These are phyloP conservation scores for Danio tinwini DNA, from an alignment of 2,797 vertebrate species.

Conservation along the genomic window DNA sequence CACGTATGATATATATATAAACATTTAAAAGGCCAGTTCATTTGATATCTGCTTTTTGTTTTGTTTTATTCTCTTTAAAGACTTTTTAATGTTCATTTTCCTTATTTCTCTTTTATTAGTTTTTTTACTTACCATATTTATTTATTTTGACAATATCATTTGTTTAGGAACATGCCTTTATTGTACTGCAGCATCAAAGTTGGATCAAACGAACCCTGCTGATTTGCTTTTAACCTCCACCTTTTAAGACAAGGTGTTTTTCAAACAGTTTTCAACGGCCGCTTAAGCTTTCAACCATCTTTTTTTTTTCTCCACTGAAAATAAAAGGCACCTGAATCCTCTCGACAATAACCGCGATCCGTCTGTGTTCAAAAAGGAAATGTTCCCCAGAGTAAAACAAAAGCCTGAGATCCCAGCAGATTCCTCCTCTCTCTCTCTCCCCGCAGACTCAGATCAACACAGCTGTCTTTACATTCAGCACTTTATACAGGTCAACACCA, in stretches of 20 bases:
- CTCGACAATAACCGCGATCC: conserved; percentile 24
- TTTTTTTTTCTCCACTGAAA: conserved; percentile 1
- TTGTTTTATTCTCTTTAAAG: too few species aligned
- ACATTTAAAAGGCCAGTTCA: too few species aligned
- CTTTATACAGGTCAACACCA: conserved; percentile 41
- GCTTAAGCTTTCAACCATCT: conserved; percentile 25
- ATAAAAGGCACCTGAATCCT: conserved; percentile 43
- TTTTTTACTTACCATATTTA: background rate
- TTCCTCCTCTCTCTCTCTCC: conserved; percentile 5
- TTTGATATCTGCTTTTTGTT: too few species aligned
- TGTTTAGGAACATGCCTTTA: conserved; percentile 23
- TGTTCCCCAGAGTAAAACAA: conserved; percentile 42
- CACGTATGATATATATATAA: too few species aligned
- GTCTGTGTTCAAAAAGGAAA: conserved; percentile 40
- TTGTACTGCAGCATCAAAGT: conserved; percentile 24
- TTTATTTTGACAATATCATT: conserved; percentile 21
- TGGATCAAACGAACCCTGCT: conserved; percentile 33
- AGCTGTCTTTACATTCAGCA: conserved; percentile 39
- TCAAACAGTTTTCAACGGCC: conserved; percentile 31
- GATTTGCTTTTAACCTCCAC: conserved; percentile 28
- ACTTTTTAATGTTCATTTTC: too few species aligned
- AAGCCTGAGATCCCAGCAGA: conserved; percentile 41
- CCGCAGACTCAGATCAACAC: conserved; percentile 32
- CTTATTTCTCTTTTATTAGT: too few species aligned
- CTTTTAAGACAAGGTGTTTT: conserved; percentile 23